A percentile compares a stretch with the other conserved stretches of the same genome.
Evolutionary conservation across 2,797 vertebrate genomes (phyloP).

Genomic region (Schizopygopsis pylzovi): DNA sequence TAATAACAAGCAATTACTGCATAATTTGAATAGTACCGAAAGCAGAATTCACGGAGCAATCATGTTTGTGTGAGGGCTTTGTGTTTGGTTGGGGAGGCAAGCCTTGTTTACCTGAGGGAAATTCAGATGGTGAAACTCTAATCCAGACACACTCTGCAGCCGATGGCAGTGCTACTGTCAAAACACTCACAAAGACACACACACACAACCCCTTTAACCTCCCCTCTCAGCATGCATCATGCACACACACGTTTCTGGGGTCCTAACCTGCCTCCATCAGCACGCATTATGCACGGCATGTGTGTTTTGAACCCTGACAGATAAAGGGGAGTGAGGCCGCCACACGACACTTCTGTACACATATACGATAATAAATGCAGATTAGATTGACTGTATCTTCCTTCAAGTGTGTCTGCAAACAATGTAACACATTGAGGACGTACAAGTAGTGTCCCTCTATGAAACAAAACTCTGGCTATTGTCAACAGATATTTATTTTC

Average conservation of each 20-base stretch:
- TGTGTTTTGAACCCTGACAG: slow-evolving; percentile 36
- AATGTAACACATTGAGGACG: background rate
- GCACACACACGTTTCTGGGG: slow-evolving; percentile 16
- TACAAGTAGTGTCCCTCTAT: background rate
- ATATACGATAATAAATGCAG: background rate
- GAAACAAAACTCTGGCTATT: background rate
- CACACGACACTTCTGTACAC: slow-evolving; percentile 5
- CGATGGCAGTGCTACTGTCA: slow-evolving; percentile 9
- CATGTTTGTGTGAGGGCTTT: slow-evolving; percentile 12
- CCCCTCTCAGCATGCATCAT: slow-evolving; percentile 25
- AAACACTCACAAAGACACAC: slow-evolving; percentile 30
- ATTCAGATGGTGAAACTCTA: slow-evolving; percentile 1
- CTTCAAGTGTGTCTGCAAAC: background rate
- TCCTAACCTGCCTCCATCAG: slow-evolving; percentile 46
- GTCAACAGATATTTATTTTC: slow-evolving; percentile 14
- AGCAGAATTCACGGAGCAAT: background rate
- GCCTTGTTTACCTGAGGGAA: slow-evolving; percentile 15
- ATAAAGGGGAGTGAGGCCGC: slow-evolving; percentile 21
- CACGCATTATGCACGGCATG: slow-evolving; percentile 24
- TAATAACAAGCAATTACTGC: background rate
- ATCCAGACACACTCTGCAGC: slow-evolving; percentile 8
- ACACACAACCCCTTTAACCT: slow-evolving; percentile 20
- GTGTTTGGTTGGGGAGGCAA: background rate
- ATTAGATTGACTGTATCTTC: slow-evolving; percentile 31
- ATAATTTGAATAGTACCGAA: background rate